Evolutionary conservation across 2,797 vertebrate genomes (phyloP), one percentile per base, ranked within the genome.

Genomic region (Aythya fuligula): DNA sequence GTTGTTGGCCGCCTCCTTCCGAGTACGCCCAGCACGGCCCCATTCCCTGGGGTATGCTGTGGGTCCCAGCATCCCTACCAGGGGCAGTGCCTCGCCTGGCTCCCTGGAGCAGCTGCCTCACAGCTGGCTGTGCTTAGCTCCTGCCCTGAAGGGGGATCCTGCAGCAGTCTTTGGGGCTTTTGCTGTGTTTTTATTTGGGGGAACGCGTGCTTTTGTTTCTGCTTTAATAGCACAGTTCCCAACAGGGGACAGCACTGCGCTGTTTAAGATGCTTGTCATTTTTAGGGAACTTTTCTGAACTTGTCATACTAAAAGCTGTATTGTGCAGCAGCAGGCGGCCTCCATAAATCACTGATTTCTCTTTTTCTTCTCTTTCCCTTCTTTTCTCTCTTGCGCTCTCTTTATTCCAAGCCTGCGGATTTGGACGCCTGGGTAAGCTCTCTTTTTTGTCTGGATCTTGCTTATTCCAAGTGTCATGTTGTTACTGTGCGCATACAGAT

Each of bases 401-500:
- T 95, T 94, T 96, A 85, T 91, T 96, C 95, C 96, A 96, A 99
- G 98, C 98, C 98, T 97, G 98, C 84, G 93, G 98, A 99, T 98
- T 97, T 99, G 97, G 97, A 98, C 88, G 97, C 98, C 95, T 98
- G 97, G 98, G 98, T 98, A 98, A 99, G 98, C 98, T 96, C 96
- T 94, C 28, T 85, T 54, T 96, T 95, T 74, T 93, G 87, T 96
- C 89, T 87, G 85, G 94, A 97, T 98, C 97, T 97, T 96, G 95
- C 97, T 97, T 97, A 97, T 94, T 99, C 98, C 97, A 98, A 98
- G 98, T 98, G 98, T 98, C 98, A 97, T 98, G 98, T 98, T 98
- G 98, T 98, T 98, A 98, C 98, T 98, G 98, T 89, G 95, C 0
- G 25, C 90, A 95, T 97, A 98, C 98, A 98, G 96, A 98, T 98